Evolutionary conservation across 1,140 invertebrate genomes (phyloP).

Genomic region (Caenorhabditis latens): DNA sequence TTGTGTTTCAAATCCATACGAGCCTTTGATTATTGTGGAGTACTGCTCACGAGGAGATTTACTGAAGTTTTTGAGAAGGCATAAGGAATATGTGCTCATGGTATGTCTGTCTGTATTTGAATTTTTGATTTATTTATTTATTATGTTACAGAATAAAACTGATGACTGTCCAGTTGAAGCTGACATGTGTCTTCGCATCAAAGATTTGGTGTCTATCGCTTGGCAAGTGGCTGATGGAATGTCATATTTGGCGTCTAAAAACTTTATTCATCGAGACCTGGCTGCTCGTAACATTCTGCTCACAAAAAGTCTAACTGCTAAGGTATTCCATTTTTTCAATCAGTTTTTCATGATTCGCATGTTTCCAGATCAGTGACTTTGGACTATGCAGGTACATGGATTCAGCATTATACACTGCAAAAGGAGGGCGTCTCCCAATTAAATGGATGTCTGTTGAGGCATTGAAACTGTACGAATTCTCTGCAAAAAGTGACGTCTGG

Average conservation of each 20-base stretch:
- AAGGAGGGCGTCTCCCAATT: slow-evolving; percentile 61
- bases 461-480: slow-evolving; percentile 64
- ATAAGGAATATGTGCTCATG: slow-evolving; percentile 47
- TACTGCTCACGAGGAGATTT: slow-evolving; percentile 61
- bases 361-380: slow-evolving; percentile 64
- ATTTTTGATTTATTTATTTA: neutral
- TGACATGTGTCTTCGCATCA: slow-evolving; percentile 60
- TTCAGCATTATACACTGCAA: slow-evolving; percentile 58
- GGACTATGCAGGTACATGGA: slow-evolving; percentile 62
- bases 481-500: slow-evolving; percentile 60
- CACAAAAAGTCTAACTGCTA: slow-evolving; percentile 57
- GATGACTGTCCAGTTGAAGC: slow-evolving; percentile 59
- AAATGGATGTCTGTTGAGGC: slow-evolving; percentile 65
- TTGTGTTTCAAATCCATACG: slow-evolving; percentile 51
- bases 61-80: slow-evolving; percentile 57
- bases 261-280: slow-evolving; percentile 62
- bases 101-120: neutral
- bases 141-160: slow-evolving; percentile 35
- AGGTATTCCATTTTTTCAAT: slow-evolving; percentile 1
- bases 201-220: slow-evolving; percentile 59
- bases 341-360: neutral
- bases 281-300: slow-evolving; percentile 62
- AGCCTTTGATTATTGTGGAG: slow-evolving; percentile 62
- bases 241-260: slow-evolving; percentile 54
- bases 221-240: slow-evolving; percentile 65